phyloP scores from a whole-genome alignment of 2,113 vertebrate genomes.

The Chlorodrepanis virens region DNA sequence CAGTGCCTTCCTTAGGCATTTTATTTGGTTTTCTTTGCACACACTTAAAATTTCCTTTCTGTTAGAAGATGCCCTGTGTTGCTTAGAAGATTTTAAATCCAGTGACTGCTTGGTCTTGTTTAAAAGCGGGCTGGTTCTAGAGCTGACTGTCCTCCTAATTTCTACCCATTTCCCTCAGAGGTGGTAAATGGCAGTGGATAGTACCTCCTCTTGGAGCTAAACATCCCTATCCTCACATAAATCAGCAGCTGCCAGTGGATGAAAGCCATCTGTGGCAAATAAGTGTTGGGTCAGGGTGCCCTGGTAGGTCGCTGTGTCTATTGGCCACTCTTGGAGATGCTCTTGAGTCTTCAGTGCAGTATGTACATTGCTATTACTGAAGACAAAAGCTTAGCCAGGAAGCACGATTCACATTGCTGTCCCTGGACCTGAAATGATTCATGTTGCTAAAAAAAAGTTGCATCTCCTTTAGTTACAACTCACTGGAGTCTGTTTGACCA shows the following conservation, averaged over 20 bases:
- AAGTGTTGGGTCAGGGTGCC: not conserved
- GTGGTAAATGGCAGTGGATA: not conserved
- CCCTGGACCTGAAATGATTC: not conserved
- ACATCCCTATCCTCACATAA: not conserved
- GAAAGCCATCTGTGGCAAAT: not conserved
- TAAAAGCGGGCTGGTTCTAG: not conserved
- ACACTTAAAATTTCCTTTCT: not conserved
- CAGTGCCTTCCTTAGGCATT: not conserved
- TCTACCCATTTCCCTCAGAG: not conserved
- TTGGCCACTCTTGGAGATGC: not conserved
- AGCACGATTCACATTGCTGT: not conserved
- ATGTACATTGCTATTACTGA: not conserved
- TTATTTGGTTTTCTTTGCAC: not conserved
- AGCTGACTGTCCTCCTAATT: not conserved
- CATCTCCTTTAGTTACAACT: not conserved
- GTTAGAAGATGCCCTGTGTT: not conserved
- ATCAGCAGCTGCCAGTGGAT: not conserved
- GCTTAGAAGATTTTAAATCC: not conserved
- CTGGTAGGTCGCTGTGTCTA: not conserved
- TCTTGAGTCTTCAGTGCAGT: not conserved
- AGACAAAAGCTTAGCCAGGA: not conserved
- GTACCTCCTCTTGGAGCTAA: not conserved
- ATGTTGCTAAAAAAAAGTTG: not conserved
- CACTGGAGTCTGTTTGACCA: not conserved
- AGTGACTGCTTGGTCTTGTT: not conserved